These are phyloP conservation scores for Corythornis madagascariensis DNA, from an alignment of 2,113 vertebrate genomes.

Conservation along the genomic window DNA sequence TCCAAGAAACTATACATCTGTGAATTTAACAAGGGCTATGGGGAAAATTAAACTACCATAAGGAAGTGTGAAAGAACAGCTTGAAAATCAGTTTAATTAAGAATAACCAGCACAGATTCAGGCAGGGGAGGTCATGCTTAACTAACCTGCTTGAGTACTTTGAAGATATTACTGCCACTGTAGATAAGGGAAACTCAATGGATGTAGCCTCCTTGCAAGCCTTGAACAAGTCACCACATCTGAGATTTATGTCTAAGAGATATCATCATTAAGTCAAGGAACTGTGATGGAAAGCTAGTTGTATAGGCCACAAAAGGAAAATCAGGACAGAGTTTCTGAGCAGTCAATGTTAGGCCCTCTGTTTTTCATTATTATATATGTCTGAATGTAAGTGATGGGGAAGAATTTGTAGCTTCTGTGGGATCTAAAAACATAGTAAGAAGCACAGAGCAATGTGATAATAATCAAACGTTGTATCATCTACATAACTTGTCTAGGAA, in stretches of 20 bases:
- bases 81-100: slow-evolving; percentile 65
- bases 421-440: neutral
- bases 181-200: slow-evolving; percentile 20
- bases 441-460: neutral
- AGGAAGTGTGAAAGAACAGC: slow-evolving; percentile 54
- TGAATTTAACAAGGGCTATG: slow-evolving; percentile 15
- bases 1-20: neutral
- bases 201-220: neutral
- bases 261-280: slow-evolving; percentile 6
- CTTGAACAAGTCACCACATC: neutral
- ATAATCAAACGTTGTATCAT: neutral
- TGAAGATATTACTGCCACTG: slow-evolving; percentile 15
- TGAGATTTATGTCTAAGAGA: slow-evolving; percentile 9
- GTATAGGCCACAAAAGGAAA: neutral
- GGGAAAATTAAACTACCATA: slow-evolving; percentile 16
- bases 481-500: neutral
- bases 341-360: neutral
- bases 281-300: neutral
- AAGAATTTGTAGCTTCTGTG: neutral
- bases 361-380: neutral
- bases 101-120: slow-evolving; percentile 15
- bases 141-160: slow-evolving; percentile 39
- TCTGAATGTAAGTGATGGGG: neutral
- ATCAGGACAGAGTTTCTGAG: neutral
- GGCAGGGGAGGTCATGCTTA: slow-evolving; percentile 40